Base-by-base conservation (phyloP, 2,113 vertebrate genomes). In the Phyllostomus hastatus region DNA sequence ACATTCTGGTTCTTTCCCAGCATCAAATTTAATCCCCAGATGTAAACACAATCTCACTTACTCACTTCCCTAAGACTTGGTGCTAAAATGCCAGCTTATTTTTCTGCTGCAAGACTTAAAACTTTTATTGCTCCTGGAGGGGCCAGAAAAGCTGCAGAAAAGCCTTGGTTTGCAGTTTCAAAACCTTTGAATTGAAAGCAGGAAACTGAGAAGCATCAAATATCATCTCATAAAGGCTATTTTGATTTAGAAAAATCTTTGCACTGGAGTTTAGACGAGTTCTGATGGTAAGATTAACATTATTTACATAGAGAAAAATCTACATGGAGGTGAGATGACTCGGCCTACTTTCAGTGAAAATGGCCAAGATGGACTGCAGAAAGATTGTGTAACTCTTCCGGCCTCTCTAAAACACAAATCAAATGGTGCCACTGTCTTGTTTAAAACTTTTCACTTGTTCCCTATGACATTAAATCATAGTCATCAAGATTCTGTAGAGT, bases 61-160 rank as follows among this genome's bases (percentile, higher is more conserved):
- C n/a, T 92, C 3, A 61, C 76, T 85, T 95, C 31, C 59, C n/a
- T 35, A 88, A 95, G 72, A 72, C 33, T 54, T 16, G 12, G 17
- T 1, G 26, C n/a, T 94, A 48, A 89, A 92, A 80, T 35, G 20
- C 14, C 19, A 80, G 43, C 24, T 26, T 61, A 87, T 84, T 76
- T 97, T 78, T 75, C 80, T 95, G 43, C 31, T 96, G 76, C 41
- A 94, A 88, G 92, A 72, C 92, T 93, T 95, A 35, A 72, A 93
- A 70, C 12, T 59, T 91, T 92, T 87, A 75, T 82, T 93, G 46
- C 50, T 91, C 84, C 80, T 52, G 12, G 19, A 84, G 78, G 82
- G 26, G 22, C 22, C 24, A 57, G 79, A 43, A 94, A 97, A 93
- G 12, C 72, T 73, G 78, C 3, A 57, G 78, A 85, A 90, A 66